Conservation (phyloP, 2,797 vertebrate genomes). For the Sebastolobus altivelis region DNA sequence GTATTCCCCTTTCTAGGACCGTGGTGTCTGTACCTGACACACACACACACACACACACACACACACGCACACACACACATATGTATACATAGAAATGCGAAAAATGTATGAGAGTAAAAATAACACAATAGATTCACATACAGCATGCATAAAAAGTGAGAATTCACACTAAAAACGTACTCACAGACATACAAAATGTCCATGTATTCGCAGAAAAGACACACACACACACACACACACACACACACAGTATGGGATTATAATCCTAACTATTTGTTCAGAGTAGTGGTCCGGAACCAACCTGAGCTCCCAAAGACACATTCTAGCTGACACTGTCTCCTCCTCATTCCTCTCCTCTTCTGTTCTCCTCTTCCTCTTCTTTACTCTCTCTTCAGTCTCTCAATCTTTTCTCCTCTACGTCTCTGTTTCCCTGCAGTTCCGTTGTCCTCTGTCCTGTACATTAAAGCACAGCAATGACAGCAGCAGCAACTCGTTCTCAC, state of each 20-base stretch:
- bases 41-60: constrained; percentile 1
- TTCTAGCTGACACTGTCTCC: constrained; percentile 38
- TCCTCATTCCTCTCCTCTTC: constrained; percentile 14
- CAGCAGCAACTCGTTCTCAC: background rate
- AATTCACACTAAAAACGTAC: background rate
- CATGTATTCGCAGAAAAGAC: background rate
- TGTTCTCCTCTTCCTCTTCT: background rate
- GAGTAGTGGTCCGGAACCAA: constrained; percentile 65
- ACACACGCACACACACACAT: constrained; percentile 22
- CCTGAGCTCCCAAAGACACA: constrained; percentile 56
- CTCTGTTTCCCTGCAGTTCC: background rate
- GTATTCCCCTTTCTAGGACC: constrained; percentile 62
- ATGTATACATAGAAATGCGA: background rate
- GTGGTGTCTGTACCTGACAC: constrained; percentile 26
- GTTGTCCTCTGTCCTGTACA: background rate
- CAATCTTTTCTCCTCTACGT: background rate
- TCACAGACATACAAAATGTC: background rate
- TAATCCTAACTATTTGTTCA: constrained; percentile 73
- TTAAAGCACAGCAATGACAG: background rate
- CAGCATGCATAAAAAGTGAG: background rate
- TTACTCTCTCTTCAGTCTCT: background rate
- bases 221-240: constrained; percentile 14
- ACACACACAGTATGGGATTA: constrained; percentile 48
- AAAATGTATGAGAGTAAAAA: background rate
- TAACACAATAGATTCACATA: background rate